Conservation (phyloP, 2,888 invertebrate species). For the Erebia aethiops region DNA sequence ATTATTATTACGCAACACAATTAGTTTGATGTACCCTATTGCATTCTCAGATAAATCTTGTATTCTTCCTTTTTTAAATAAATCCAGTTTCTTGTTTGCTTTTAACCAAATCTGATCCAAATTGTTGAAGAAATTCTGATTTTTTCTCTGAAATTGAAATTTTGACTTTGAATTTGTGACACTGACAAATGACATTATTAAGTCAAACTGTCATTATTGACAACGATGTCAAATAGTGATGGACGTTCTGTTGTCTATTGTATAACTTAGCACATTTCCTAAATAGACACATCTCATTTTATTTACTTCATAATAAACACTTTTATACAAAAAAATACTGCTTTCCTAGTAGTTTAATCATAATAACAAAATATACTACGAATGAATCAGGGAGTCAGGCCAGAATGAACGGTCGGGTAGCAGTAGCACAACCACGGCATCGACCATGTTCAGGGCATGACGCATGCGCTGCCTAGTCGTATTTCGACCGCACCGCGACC, state of each 20-base stretch:
- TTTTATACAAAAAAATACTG: background rate
- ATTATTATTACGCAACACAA: background rate
- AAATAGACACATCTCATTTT: too few species aligned
- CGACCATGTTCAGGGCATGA: background rate
- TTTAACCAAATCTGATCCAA: background rate
- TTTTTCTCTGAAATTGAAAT: too few species aligned
- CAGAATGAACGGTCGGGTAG: too few species aligned
- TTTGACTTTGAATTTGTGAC: background rate
- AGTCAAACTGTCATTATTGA: background rate
- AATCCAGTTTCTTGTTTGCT: background rate
- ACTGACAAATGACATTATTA: background rate
- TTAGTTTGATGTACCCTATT: background rate
- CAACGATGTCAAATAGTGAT: background rate
- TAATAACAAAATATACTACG: background rate
- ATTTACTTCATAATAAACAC: background rate
- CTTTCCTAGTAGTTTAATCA: too few species aligned
- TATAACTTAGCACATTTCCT: too few species aligned
- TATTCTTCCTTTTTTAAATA: background rate
- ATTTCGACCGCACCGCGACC: slow-evolving; percentile 1
- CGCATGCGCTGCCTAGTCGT: slow-evolving; percentile 16
- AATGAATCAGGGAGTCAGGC: background rate
- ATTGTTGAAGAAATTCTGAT: background rate
- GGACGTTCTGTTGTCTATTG: background rate
- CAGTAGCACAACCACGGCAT: background rate
- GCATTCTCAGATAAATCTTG: background rate